phyloP scores from a whole-genome alignment of 2,888 invertebrate genomes.

The Troilus luridus region DNA sequence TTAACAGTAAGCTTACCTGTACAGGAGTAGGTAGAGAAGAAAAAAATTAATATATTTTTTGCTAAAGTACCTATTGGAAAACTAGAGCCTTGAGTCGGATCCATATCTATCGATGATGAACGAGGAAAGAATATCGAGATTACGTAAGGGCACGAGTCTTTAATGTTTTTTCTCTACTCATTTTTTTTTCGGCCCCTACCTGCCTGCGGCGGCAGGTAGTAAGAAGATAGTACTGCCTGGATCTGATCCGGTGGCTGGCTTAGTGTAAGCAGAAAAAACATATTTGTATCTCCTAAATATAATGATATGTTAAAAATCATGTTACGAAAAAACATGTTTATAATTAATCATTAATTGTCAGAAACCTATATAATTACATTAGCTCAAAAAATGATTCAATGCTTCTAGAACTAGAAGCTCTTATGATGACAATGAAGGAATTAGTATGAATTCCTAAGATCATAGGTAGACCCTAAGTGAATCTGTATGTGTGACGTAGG shows the following conservation, averaged over 20 bases:
- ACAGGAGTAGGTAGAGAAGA: background rate
- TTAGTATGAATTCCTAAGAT: no score
- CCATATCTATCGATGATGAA: constrained; percentile 26
- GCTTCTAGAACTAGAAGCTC: no score
- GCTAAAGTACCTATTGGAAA: background rate
- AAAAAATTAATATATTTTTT: constrained; percentile 22
- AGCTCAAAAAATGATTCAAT: no score
- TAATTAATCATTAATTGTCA: no score
- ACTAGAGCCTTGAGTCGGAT: background rate
- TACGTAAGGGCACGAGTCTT: constrained; percentile 44
- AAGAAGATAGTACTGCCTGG: background rate
- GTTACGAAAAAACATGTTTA: no score
- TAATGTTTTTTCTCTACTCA: background rate
- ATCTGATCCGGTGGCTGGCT: background rate
- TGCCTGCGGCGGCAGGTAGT: constrained; percentile 6
- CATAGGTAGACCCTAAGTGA: no score
- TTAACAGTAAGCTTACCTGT: constrained; percentile 3
- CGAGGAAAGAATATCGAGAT: constrained; percentile 7
- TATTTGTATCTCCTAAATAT: background rate
- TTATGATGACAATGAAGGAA: no score
- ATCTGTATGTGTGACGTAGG: no score
- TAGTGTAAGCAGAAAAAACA: background rate
- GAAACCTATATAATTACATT: no score
- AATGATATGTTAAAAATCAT: no score
- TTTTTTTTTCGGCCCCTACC: constrained; percentile 1